Evolutionary conservation across 1,140 invertebrate genomes (phyloP).

Genomic region (Globodera rostochiensis): DNA sequence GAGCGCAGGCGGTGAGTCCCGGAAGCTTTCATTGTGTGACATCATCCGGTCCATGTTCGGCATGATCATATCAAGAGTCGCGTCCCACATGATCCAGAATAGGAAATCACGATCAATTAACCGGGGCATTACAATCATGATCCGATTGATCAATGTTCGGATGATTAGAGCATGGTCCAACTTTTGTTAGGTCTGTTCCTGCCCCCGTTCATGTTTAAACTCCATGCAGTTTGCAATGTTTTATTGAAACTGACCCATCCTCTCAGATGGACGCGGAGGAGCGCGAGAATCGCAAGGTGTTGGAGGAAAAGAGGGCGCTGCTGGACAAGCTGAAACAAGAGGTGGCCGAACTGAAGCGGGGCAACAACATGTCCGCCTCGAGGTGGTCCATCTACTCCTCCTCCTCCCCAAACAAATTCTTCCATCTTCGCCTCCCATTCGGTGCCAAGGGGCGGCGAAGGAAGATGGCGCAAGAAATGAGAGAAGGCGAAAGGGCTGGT

Average conservation of each 20-base stretch:
- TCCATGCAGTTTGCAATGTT: not conserved
- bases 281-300: slow-evolving; percentile 30
- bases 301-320: slow-evolving; percentile 30
- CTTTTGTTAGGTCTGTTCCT: too few relatives aligned
- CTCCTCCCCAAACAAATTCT: not conserved
- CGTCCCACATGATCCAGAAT: too few relatives aligned
- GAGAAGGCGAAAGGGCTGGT: not conserved
- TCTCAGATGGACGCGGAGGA: slow-evolving; percentile 34
- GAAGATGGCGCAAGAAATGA: not conserved
- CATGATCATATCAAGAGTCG: too few relatives aligned
- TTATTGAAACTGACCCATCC: not conserved
- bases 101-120: too few relatives aligned
- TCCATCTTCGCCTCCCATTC: not conserved
- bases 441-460: not conserved
- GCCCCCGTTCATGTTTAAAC: too few relatives aligned
- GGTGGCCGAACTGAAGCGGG: slow-evolving; percentile 16
- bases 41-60: too few relatives aligned
- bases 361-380: slow-evolving; percentile 5
- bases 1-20: slow-evolving; percentile 45
- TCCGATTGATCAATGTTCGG: too few relatives aligned
- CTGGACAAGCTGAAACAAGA: slow-evolving; percentile 31
- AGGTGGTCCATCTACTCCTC: not conserved
- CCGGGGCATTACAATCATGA: too few relatives aligned
- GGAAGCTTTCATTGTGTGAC: not conserved
- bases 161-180: too few relatives aligned